Evolutionary conservation across 2,113 vertebrate species (phyloP).

Genomic region (Meles meles): DNA sequence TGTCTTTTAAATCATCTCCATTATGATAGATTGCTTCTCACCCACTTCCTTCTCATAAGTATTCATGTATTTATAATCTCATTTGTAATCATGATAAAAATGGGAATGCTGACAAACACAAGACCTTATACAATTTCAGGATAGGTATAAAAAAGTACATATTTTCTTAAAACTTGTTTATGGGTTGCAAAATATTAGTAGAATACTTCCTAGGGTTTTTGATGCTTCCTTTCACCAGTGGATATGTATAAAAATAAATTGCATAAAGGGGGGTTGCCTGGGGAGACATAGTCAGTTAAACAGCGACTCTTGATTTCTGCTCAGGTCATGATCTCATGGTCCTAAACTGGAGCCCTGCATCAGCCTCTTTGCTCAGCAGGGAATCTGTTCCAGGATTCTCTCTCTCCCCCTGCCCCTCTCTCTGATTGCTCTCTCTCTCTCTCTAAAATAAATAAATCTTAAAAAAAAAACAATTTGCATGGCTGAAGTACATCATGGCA

Average conservation of each 20-base stretch:
- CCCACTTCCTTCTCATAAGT: background rate
- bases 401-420: background rate
- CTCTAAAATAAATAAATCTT: background rate
- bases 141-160: background rate
- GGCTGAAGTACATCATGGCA: background rate
- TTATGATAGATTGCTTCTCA: background rate
- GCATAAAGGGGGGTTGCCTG: background rate
- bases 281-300: background rate
- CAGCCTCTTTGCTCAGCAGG: background rate
- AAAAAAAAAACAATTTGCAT: background rate
- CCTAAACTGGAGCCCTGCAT: background rate
- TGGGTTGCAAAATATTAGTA: background rate
- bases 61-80: background rate
- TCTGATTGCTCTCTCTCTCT: background rate
- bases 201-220: background rate
- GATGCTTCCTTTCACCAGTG: background rate
- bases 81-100: background rate
- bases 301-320: background rate
- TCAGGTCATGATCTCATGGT: background rate
- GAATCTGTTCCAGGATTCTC: background rate
- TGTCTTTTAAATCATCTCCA: background rate
- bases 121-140: background rate
- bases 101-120: background rate
- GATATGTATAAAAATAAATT: background rate
- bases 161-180: constrained; percentile 12